Percentiles rank a stretch among this genome's conserved stretches.
phyloP scores from a whole-genome alignment of 2,113 vertebrate genomes.

The Anolis sagrei region DNA sequence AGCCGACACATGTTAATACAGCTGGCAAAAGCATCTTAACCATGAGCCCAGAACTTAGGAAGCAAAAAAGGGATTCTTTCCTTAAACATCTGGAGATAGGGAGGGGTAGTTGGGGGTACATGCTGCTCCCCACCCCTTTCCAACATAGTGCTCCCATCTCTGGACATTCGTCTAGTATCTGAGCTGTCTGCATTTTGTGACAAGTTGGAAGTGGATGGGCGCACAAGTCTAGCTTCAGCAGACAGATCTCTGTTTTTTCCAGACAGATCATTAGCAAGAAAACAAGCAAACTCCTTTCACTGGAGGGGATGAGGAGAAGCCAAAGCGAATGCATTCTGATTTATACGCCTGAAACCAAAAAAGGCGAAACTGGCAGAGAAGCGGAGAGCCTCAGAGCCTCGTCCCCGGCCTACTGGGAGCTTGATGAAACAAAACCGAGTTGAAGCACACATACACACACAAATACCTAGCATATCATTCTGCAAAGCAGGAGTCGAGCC shows the following conservation, averaged over 20 bases:
- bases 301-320: slow-evolving; percentile 42
- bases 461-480: slow-evolving; percentile 42
- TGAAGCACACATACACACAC: neutral
- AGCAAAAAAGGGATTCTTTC: slow-evolving; percentile 52
- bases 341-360: slow-evolving; percentile 47
- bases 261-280: slow-evolving; percentile 71
- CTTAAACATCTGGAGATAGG: slow-evolving; percentile 14
- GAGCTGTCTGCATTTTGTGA: slow-evolving; percentile 50
- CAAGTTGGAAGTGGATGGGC: slow-evolving; percentile 56
- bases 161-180: slow-evolving; percentile 40
- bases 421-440: slow-evolving; percentile 1
- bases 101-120: neutral
- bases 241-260: slow-evolving; percentile 46
- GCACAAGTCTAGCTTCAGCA: slow-evolving; percentile 43
- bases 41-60: slow-evolving; percentile 42
- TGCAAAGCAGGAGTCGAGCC: slow-evolving; percentile 58
- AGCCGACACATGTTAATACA: slow-evolving; percentile 63
- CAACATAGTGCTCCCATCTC: slow-evolving; percentile 37
- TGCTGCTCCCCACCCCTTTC: neutral
- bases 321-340: slow-evolving; percentile 62
- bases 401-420: slow-evolving; percentile 77
- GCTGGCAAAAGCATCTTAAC: slow-evolving; percentile 47
- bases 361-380: slow-evolving; percentile 48
- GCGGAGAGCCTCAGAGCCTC: slow-evolving; percentile 58
- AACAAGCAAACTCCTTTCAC: slow-evolving; percentile 66